Base-by-base conservation (phyloP, 2,113 vertebrate genomes). In the Lagopus muta region DNA sequence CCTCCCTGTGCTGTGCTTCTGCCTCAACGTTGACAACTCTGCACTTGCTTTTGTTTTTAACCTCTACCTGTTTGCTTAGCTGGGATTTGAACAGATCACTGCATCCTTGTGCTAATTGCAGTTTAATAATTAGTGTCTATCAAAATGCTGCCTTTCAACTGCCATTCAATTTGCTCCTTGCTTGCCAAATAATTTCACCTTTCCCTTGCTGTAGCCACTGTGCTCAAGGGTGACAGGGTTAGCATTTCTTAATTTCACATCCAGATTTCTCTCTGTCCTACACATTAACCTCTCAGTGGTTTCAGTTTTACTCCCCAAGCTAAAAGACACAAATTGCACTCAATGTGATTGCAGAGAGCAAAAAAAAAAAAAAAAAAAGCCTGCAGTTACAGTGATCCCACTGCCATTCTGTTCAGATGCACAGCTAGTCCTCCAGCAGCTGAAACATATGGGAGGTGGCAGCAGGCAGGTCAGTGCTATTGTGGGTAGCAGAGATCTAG, bases 61-160 rank as follows among this genome's bases (percentile, higher is more conserved):
- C 86, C 83, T 92, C 89, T 50, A 52, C 93, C 91, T 94, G 95
- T 94, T 93, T 93, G 90, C 95, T 84, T 85, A 75, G 92, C 89
- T 85, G 89, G 69, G 47, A 20, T 66, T 78, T 82, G 90, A 91
- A 42, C 90, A 93, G 88, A 94, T 91, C 84, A 24, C 82, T 80
- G 73, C 91, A 86, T 88, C 88, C 76, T 89, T 72, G 67, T 30
- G 58, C 91, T 96, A 97, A 97, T 96, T 96, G 82, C 76, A 60
- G 90, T 82, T 96, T 96, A 97, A 96, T 94, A 91, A 96, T 96
- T 97, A 94, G 84, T 88, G 81, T 82, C 86, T 94, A 94, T 94
- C 92, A 94, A 94, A 97, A 95, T 13, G 71, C 25, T 79, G 88
- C 88, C 94, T 96, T 95, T 86, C 92, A 92, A 45, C 92, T 94